These are phyloP conservation scores for Caenorhabditis drosophilae DNA, from an alignment of 2,888 invertebrate genomes.

Conservation along the genomic window DNA sequence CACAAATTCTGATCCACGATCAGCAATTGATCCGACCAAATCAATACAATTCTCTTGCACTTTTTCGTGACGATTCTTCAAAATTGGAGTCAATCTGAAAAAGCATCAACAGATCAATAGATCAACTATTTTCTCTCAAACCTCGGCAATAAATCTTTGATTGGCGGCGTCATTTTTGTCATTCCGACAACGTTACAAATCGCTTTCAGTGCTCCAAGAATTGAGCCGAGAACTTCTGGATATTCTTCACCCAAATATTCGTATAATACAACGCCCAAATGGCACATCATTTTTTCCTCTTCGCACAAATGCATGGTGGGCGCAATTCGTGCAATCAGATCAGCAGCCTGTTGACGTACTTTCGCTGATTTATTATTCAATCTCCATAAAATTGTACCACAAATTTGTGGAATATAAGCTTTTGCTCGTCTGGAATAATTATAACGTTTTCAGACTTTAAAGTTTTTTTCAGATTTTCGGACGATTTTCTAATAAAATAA, in stretches of 20 bases:
- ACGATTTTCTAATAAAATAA: no score
- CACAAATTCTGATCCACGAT: constrained; percentile 94
- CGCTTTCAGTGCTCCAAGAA: constrained; percentile 95
- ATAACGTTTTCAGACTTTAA: no score
- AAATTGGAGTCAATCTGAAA: constrained; percentile 83
- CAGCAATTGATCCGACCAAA: constrained; percentile 96
- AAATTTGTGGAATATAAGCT: constrained; percentile 97
- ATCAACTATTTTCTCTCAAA: constrained; percentile 73
- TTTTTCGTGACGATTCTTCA: constrained; percentile 86
- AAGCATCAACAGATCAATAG: no score
- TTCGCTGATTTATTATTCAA: constrained; percentile 99
- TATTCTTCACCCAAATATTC: constrained; percentile 99
- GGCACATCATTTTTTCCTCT: constrained; percentile 99
- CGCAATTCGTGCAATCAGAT: constrained; percentile 90
- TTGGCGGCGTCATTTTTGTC: constrained; percentile 99
- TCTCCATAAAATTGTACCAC: constrained; percentile 98
- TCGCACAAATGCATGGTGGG: constrained; percentile 99
- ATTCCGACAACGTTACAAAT: constrained; percentile 99
- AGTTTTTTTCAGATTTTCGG: no score
- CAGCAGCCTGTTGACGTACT: constrained; percentile 96
- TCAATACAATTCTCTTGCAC: constrained; percentile 99
- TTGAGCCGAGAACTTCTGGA: constrained; percentile 90
- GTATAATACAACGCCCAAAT: constrained; percentile 96
- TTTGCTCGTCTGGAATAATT: constrained; percentile 89
- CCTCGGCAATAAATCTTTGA: constrained; percentile 75